phyloP scores from a whole-genome alignment of 2,888 invertebrate species.

The Adelphocoris suturalis region DNA sequence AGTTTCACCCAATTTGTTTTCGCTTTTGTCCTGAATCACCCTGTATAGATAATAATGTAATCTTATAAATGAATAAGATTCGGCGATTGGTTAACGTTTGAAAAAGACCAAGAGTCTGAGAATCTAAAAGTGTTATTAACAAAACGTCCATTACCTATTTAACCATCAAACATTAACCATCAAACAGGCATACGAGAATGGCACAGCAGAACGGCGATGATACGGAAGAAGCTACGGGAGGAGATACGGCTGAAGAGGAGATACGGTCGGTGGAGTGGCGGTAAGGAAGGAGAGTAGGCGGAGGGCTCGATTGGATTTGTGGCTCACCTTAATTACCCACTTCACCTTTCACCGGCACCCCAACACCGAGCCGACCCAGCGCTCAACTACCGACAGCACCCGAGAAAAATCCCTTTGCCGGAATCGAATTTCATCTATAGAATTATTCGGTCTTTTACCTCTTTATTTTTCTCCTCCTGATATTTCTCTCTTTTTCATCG shows the following conservation, averaged over 20 bases:
- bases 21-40: too few relatives aligned
- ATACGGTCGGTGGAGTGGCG: background rate
- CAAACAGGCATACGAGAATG: too few relatives aligned
- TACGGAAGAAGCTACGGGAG: too few relatives aligned
- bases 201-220: too few relatives aligned
- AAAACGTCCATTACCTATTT: too few relatives aligned
- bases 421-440: conserved; percentile 21
- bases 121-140: too few relatives aligned
- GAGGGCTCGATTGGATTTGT: conserved; percentile 35
- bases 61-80: too few relatives aligned
- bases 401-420: background rate
- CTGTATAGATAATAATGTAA: too few relatives aligned
- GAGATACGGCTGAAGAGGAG: background rate
- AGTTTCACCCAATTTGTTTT: too few relatives aligned
- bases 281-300: background rate
- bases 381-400: background rate
- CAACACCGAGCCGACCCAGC: background rate
- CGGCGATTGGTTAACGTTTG: too few relatives aligned
- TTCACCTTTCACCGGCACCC: background rate
- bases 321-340: conserved; percentile 34
- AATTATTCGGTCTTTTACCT: background rate
- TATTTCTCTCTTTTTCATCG: background rate
- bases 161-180: too few relatives aligned
- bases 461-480: background rate
- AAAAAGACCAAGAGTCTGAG: too few relatives aligned